These are phyloP conservation scores for Saguinus midas DNA, from an alignment of 2,113 vertebrate species.

Conservation along the genomic window DNA sequence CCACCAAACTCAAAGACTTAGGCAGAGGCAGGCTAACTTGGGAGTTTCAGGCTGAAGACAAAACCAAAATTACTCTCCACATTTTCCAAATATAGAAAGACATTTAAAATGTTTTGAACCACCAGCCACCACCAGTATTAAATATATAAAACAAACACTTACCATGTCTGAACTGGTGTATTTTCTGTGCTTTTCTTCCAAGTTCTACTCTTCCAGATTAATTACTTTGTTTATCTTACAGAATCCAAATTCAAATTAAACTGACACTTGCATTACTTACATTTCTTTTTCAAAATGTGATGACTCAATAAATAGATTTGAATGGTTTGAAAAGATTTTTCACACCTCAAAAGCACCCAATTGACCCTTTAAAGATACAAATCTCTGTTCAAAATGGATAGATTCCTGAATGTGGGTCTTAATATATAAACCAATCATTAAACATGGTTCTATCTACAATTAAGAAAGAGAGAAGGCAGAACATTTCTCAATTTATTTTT, in stretches of 20 bases:
- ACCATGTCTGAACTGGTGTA: not conserved
- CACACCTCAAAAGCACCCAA: conserved; percentile 34
- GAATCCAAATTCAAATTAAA: conserved; percentile 61
- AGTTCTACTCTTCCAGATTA: conserved; percentile 5
- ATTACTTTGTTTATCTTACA: conserved; percentile 50
- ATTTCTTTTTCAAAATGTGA: not conserved
- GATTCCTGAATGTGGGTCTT: conserved; percentile 44
- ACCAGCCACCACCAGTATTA: not conserved
- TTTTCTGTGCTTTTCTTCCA: not conserved
- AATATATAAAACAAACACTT: not conserved
- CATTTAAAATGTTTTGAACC: not conserved
- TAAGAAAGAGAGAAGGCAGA: conserved; percentile 50
- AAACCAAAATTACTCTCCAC: not conserved
- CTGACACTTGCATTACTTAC: not conserved
- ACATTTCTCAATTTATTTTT: conserved; percentile 68
- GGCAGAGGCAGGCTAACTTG: not conserved
- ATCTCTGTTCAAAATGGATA: conserved; percentile 31
- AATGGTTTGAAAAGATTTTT: conserved; percentile 46
- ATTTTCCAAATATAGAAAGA: not conserved
- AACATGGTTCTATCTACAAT: conserved; percentile 34
- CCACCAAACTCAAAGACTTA: not conserved
- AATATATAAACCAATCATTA: conserved; percentile 55
- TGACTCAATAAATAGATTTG: conserved; percentile 52
- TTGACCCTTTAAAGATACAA: conserved; percentile 64
- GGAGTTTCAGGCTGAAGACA: not conserved